Base-by-base conservation (phyloP, 1,140 invertebrate genomes). In the Hyles euphorbiae region DNA sequence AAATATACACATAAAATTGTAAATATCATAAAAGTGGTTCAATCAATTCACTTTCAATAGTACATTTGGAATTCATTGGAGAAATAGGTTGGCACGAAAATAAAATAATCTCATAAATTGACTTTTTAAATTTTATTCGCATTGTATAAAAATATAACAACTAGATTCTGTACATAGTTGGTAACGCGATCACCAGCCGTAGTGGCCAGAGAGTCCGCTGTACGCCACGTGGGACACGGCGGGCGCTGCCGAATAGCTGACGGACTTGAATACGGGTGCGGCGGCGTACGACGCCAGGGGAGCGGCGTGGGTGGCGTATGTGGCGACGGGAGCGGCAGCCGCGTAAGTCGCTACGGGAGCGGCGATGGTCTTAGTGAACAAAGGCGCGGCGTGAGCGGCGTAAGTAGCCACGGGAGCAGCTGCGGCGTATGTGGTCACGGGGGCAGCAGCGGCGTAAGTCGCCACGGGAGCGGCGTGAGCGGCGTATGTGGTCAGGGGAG, bases 141-240 rank as follows among this genome's bases (percentile, higher is more conserved):
- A 67, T 70, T 69, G 54, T 71, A 67, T 53, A 61, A 66, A 60
- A 61, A 53, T 59, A 66, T 62, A 67, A 67, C 50, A 57, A 67
- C 57, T 63, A 62, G 45, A 62, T 58, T 56, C 48, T 65, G 34
- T 57, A 62, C 56, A 66, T 45, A n/a, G 33, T 61, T 22, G 49
- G 12, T 61, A 65, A 63, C 10, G 11, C 46, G 60, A 67, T 67
- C 65, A 72, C 79, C 78, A 74, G 63, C 70, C 76, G 64, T 76
- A 78, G 64, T 78, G 67, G 36, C 63, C 65, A 22, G 68, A 68
- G 49, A 69, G 67, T 12, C 67, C 72, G 58, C 63, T 72, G 70
- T 76, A 79, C 12, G 76, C 59, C 33, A 76, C 72, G 62, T 80
- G 72, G 52, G 76, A 77, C n/a, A 78, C 69, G 22, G 71, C 73